A percentile compares a stretch with the other conserved stretches of the same genome.
These are phyloP conservation scores for Aspidapion aeneum DNA, from an alignment of 2,888 invertebrate genomes.

Conservation along the genomic window DNA sequence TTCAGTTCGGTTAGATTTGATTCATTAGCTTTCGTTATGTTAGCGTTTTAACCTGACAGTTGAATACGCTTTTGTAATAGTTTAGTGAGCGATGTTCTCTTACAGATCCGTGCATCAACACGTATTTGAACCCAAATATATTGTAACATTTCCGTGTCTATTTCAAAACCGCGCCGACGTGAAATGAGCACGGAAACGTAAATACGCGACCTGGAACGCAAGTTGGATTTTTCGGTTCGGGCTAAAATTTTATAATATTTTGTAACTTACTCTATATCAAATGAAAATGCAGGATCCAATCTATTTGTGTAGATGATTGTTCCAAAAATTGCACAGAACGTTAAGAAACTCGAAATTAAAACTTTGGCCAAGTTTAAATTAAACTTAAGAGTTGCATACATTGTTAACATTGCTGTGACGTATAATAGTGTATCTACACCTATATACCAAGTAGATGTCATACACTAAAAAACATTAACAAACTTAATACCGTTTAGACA, in stretches of 20 bases:
- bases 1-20: no score
- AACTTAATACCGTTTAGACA: neutral
- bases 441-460: neutral
- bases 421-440: neutral
- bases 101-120: no score
- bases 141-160: no score
- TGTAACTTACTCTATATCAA: neutral
- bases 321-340: neutral
- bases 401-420: neutral
- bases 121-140: no score
- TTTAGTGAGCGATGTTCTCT: no score
- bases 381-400: neutral
- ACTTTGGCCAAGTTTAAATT: neutral
- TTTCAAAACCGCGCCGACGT: no score
- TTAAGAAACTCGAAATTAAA: neutral
- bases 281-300: neutral
- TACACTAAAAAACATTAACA: neutral
- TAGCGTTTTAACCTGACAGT: no score
- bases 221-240: no score
- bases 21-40: no score
- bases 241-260: neutral
- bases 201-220: no score
- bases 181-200: no score
- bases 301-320: neutral
- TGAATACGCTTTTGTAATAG: no score